These are phyloP conservation scores for Sarcophaga variegata DNA, from an alignment of 2,888 invertebrate species.

Conservation along the genomic window DNA sequence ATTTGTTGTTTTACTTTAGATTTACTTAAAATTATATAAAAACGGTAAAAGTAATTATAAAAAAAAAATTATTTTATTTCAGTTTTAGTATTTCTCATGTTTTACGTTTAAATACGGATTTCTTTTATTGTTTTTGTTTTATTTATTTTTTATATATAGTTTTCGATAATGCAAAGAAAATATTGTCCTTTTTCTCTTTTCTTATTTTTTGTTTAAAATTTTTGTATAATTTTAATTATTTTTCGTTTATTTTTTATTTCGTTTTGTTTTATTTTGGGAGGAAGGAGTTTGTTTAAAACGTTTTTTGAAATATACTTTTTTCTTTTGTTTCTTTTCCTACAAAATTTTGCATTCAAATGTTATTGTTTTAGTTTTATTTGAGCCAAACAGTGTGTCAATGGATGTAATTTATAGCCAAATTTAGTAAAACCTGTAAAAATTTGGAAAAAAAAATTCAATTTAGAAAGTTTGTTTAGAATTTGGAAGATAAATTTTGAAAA, in stretches of 20 bases:
- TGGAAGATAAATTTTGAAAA: constrained; percentile 14
- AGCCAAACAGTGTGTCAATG: constrained; percentile 55
- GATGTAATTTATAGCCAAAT: constrained; percentile 54
- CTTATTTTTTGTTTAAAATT: constrained; percentile 21
- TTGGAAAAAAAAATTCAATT: constrained; percentile 56
- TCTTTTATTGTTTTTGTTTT: constrained; percentile 28
- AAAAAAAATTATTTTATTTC: constrained; percentile 5
- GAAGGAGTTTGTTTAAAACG: too few species aligned
- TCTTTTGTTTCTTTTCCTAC: constrained; percentile 20
- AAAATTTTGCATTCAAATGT: constrained; percentile 7
- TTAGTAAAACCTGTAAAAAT: constrained; percentile 60
- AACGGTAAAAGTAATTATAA: constrained; percentile 26
- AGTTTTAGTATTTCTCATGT: not conserved
- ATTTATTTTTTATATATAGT: constrained; percentile 10
- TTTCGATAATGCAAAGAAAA: constrained; percentile 55
- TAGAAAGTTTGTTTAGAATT: constrained; percentile 53
- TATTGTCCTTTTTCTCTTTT: constrained; percentile 71
- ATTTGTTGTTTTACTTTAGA: not conserved
- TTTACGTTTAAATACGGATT: constrained; percentile 3
- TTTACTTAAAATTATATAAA: constrained; percentile 61
- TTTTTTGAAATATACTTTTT: constrained; percentile 64
- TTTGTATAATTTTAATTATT: not conserved
- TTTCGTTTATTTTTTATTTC: not conserved
- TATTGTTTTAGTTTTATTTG: not conserved
- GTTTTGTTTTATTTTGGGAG: too few species aligned